A percentile compares a stretch with the other conserved stretches of the same genome.
phyloP scores from a whole-genome alignment of 2,888 invertebrate species.

The Drosophila gaucha region DNA sequence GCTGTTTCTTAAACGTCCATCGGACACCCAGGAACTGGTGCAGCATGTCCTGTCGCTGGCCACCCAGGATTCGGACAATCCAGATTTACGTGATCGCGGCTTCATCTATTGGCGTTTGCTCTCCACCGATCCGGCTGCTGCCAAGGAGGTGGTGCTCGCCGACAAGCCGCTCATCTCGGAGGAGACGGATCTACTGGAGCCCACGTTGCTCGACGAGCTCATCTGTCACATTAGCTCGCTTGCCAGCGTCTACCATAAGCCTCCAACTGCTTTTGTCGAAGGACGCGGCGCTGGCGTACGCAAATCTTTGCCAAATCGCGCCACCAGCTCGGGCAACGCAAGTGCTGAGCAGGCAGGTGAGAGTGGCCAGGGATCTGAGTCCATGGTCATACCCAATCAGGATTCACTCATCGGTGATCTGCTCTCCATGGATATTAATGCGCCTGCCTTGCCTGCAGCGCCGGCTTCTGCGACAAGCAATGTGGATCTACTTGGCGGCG shows the following conservation, averaged over 20 bases:
- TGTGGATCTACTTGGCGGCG: conserved; percentile 94
- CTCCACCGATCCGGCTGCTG: conserved; percentile 99
- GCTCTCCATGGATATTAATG: conserved; percentile 97
- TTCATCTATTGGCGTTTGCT: conserved; percentile 99
- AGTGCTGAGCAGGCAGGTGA: conserved; percentile 74
- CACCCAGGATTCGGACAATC: conserved; percentile 98
- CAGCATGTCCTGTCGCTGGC: conserved; percentile 97
- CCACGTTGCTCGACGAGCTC: conserved; percentile 97
- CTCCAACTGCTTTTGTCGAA: conserved; percentile 99
- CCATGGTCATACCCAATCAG: conserved; percentile 90
- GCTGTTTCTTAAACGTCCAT: conserved; percentile 98
- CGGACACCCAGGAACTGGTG: conserved; percentile 99
- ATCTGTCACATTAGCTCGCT: conserved; percentile 99
- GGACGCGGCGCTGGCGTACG: conserved; percentile 92
- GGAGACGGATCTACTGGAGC: conserved; percentile 98
- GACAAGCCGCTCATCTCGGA: conserved; percentile 99
- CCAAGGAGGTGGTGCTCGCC: conserved; percentile 99
- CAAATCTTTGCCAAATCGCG: conserved; percentile 91
- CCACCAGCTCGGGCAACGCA: conserved; percentile 74
- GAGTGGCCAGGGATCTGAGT: conserved; percentile 76
- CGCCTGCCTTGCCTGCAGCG: conserved; percentile 87
- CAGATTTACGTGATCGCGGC: conserved; percentile 98
- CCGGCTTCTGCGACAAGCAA: conserved; percentile 87
- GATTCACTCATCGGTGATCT: conserved; percentile 98
- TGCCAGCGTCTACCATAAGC: conserved; percentile 99